Conservation (phyloP, 2,888 invertebrate genomes). For the Oscheius myriophilus region DNA sequence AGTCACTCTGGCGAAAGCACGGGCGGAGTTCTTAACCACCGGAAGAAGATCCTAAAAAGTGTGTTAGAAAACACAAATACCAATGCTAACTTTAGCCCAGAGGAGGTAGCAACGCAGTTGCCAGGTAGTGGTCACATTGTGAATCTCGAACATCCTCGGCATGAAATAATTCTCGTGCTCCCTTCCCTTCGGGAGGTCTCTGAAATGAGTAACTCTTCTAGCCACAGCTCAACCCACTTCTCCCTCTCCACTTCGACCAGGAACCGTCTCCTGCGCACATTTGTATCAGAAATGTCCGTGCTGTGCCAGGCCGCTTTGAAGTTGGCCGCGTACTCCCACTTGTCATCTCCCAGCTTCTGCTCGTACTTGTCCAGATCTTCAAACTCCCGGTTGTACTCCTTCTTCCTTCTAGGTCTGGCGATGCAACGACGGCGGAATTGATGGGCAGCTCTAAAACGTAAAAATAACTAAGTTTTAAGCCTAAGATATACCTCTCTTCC, state of each 20-base stretch:
- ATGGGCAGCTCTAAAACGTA: slow-evolving; percentile 29
- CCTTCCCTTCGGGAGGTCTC: slow-evolving; percentile 4
- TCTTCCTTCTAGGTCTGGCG: slow-evolving; percentile 26
- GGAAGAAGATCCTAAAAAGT: slow-evolving; percentile 48
- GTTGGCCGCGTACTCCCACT: slow-evolving; percentile 48
- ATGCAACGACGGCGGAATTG: slow-evolving; percentile 45
- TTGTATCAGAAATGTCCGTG: slow-evolving; percentile 8
- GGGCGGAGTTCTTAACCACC: slow-evolving; percentile 45
- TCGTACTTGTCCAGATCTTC: slow-evolving; percentile 23
- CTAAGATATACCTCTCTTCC: slow-evolving; percentile 11
- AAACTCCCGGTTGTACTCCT: slow-evolving; percentile 17
- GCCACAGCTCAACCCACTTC: neutral
- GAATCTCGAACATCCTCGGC: slow-evolving; percentile 60
- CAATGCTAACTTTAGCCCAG: slow-evolving; percentile 48
- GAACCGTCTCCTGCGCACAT: slow-evolving; percentile 36
- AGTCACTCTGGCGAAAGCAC: slow-evolving; percentile 61
- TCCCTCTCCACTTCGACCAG: slow-evolving; percentile 51
- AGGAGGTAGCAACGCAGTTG: slow-evolving; percentile 54
- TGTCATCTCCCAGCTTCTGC: slow-evolving; percentile 21
- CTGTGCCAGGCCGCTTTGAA: slow-evolving; percentile 44
- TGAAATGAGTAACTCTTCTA: neutral
- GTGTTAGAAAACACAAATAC: neutral
- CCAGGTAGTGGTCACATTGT: slow-evolving; percentile 48
- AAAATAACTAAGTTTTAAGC: neutral
- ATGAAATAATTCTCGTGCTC: slow-evolving; percentile 32